Conservation (phyloP, 2,888 invertebrate genomes). For the Tenodera sinensis region DNA sequence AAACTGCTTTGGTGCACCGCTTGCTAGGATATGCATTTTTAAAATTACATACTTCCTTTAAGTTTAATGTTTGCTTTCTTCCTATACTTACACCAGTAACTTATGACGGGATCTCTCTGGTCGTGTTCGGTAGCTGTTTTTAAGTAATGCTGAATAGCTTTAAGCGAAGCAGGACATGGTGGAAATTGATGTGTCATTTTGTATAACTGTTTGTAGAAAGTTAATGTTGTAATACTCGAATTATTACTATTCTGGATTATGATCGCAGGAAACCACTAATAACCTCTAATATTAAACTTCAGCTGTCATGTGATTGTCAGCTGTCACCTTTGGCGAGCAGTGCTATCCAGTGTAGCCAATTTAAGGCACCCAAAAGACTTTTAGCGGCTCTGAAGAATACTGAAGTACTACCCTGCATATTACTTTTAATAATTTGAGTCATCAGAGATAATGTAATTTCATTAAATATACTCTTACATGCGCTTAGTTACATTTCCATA, state of each 20-base stretch:
- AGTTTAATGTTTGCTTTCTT: background rate
- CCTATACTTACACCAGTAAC: constrained; percentile 77
- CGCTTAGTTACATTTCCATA: too few relatives aligned
- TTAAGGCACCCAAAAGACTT: background rate
- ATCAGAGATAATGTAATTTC: too few relatives aligned
- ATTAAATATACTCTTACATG: too few relatives aligned
- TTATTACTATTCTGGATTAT: background rate
- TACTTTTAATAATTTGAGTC: too few relatives aligned
- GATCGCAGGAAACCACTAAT: background rate
- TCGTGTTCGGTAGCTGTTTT: constrained; percentile 93
- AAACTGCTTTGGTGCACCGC: too few relatives aligned
- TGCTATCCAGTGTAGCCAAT: background rate
- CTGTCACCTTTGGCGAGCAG: too few relatives aligned
- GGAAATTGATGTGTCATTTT: constrained; percentile 48
- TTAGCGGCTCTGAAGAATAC: background rate
- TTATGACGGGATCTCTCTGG: constrained; percentile 78
- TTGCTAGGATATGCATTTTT: too few relatives aligned
- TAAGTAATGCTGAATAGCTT: constrained; percentile 83
- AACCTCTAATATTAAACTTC: background rate
- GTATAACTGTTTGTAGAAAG: background rate
- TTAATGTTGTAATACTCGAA: background rate
- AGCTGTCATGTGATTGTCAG: background rate
- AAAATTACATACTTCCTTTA: background rate
- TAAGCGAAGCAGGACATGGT: constrained; percentile 72
- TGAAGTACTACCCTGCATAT: too few relatives aligned